phyloP scores from a whole-genome alignment of 2,888 invertebrate genomes.

The Gibbula magus region DNA sequence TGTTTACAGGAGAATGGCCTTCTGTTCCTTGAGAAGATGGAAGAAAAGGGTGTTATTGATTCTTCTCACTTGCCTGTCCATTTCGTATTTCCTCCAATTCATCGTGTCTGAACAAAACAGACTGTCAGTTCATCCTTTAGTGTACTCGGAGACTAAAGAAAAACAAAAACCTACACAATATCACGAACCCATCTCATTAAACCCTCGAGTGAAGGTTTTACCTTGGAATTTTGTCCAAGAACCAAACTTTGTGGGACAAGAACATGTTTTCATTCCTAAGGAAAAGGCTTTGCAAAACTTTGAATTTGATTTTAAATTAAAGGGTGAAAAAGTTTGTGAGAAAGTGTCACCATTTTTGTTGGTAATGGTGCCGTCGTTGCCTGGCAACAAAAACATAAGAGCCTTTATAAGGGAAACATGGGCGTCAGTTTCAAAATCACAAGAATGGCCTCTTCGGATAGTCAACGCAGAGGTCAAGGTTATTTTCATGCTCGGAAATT shows the following conservation, averaged over 20 bases:
- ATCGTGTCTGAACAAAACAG: no score
- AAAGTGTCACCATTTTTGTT: neutral
- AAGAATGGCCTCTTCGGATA: neutral
- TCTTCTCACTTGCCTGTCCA: no score
- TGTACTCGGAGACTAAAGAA: no score
- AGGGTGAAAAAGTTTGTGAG: neutral
- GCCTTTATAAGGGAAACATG: neutral
- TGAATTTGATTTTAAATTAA: neutral
- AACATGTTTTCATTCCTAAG: neutral
- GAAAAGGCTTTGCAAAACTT: neutral
- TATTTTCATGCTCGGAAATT: neutral
- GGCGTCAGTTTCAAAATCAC: neutral
- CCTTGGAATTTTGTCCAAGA: neutral
- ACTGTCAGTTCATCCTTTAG: no score
- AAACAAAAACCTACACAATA: no score
- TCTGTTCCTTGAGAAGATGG: no score
- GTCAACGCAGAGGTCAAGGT: constrained; percentile 8
- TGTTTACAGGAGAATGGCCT: no score
- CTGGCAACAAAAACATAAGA: neutral
- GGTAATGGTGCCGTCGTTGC: neutral
- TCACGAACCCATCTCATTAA: neutral
- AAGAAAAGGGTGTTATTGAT: no score
- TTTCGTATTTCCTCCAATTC: no score
- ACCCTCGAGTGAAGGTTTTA: neutral
- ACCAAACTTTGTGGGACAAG: neutral